phyloP scores from a whole-genome alignment of 2,113 vertebrate genomes.

The Microtus oregoni region DNA sequence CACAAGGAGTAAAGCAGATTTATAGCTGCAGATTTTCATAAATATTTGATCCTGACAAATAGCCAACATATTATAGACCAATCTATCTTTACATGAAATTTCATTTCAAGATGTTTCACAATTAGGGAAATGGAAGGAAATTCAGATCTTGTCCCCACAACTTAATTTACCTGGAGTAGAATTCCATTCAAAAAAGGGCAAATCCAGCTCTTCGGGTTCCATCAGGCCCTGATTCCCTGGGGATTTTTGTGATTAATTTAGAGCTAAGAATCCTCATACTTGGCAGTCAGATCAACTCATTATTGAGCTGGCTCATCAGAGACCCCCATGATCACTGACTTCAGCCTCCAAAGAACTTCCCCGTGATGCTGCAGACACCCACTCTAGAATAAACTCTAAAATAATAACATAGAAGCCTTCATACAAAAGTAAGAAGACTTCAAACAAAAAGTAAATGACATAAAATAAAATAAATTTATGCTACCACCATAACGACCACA shows the following conservation, averaged over 20 bases:
- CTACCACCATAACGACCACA: not conserved
- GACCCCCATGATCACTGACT: not conserved
- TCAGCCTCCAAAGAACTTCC: not conserved
- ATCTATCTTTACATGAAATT: constrained; percentile 4
- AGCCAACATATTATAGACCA: not conserved
- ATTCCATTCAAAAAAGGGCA: not conserved
- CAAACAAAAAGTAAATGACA: not conserved
- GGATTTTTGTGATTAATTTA: not conserved
- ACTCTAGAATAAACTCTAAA: not conserved
- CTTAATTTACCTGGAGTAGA: not conserved
- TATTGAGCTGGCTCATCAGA: not conserved
- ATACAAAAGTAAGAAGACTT: not conserved
- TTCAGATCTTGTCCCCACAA: not conserved
- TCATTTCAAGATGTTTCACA: constrained; percentile 22
- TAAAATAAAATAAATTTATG: not conserved
- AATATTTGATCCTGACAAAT: not conserved
- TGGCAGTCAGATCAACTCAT: not conserved
- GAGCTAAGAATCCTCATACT: not conserved
- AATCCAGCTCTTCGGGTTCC: not conserved
- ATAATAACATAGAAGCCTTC: not conserved
- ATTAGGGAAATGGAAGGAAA: not conserved
- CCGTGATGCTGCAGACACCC: not conserved
- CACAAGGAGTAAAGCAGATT: not conserved
- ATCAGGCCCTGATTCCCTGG: not conserved
- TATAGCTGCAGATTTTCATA: not conserved